Evolutionary conservation across 2,113 vertebrate genomes (phyloP), one percentile per base, ranked within the genome.

Genomic region (Mungos mungo): DNA sequence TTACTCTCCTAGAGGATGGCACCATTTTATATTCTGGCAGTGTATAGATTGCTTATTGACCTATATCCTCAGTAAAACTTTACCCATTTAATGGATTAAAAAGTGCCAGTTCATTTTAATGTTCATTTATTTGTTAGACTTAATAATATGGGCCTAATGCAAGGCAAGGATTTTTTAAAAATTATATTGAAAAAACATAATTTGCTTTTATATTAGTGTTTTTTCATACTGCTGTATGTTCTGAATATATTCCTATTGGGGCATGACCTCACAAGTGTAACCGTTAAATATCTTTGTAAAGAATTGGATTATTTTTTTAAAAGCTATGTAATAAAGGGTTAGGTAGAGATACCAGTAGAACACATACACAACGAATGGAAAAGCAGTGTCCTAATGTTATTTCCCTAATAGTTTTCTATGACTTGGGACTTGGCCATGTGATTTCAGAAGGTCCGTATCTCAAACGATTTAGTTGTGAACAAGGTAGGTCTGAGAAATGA

Each of bases 101-200:
- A n/a, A 63, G 21, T 63, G 4, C 33, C 38, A 92, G 2, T 97
- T 89, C 10, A 47, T 93, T 77, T 96, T 86, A 88, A 57, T 63
- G 10, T 89, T 96, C 83, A 68, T 82, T 89, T 90, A 54, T n/a
- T 87, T 83, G 31, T 80, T 94, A 65, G 21, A 23, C 57, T 60
- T 60, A 63, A 18, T 84, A 50, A 54, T 45, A 45, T 18, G 74
- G 69, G 60, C 63, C 68, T 71, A 69, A 41, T 77, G 45, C 21
- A 72, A 66, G 52, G 31, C 65, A 80, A 94, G 50, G 15, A 19
- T 84, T 57, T 95, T 91, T 88, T 41, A 92, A 45, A 92, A 96
- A 72, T 93, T 90, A 25, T 57, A n/a, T 89, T 88, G 74, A 80
- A 82, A 27, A 96, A 88, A 94, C n/a, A 76, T 35, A 11, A 90